phyloP scores from a whole-genome alignment of 2,888 invertebrate species.

The Amphimallon solstitiale region DNA sequence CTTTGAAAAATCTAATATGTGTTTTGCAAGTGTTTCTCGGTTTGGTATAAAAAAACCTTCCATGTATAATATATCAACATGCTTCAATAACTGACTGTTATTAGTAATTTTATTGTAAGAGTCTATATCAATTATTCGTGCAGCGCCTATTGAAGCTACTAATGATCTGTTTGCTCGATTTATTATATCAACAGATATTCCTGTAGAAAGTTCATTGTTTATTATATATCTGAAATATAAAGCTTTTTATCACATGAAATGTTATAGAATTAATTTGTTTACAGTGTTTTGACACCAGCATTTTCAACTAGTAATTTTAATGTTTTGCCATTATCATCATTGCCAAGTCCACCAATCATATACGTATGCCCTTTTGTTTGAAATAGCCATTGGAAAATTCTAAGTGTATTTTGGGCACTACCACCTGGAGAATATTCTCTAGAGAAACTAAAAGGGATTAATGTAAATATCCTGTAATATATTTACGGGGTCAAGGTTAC shows the following conservation, averaged over 20 bases:
- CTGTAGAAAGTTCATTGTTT: conserved; percentile 60
- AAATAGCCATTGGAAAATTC: conserved; percentile 63
- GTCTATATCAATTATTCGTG: conserved; percentile 60
- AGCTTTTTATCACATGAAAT: neutral
- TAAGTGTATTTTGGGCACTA: conserved; percentile 65
- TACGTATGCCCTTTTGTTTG: conserved; percentile 49
- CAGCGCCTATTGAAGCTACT: conserved; percentile 68
- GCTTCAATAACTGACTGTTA: conserved; percentile 48
- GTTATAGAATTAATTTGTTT: conserved; percentile 20
- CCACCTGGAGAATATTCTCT: conserved; percentile 60
- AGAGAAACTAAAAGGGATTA: conserved; percentile 15
- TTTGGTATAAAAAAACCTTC: conserved; percentile 70
- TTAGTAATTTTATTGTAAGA: conserved; percentile 51
- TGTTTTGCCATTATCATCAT: conserved; percentile 62
- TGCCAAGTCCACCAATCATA: conserved; percentile 67
- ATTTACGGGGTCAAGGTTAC: conserved; percentile 42
- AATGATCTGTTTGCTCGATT: conserved; percentile 63
- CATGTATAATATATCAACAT: conserved; percentile 62
- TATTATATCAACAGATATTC: conserved; percentile 66
- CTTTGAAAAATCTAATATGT: conserved; percentile 62
- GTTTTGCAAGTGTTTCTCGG: conserved; percentile 61
- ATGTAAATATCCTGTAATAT: neutral
- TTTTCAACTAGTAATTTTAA: conserved; percentile 60
- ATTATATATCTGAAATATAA: conserved; percentile 41
- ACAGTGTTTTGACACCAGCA: conserved; percentile 62